Evolutionary conservation across 2,797 vertebrate species (phyloP).

Genomic region (Myotis pilosus): DNA sequence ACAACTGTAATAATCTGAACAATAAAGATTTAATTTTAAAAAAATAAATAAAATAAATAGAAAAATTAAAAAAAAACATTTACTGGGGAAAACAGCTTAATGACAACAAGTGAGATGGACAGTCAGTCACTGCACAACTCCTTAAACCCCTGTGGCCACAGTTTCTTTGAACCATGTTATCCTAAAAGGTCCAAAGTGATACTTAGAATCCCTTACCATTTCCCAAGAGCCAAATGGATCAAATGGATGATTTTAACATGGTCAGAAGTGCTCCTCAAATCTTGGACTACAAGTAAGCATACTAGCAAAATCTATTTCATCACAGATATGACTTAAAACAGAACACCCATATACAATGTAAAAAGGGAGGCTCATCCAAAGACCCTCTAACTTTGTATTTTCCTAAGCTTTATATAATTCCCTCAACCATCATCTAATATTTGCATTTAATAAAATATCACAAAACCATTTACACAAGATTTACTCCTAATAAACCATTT

Average conservation of each 20-base stretch:
- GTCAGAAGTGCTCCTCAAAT: neutral
- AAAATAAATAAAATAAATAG: no score
- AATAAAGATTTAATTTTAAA: no score
- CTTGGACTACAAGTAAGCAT: neutral
- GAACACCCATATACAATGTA: neutral
- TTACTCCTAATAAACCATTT: conserved; percentile 32
- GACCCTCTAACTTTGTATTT: neutral
- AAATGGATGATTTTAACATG: neutral
- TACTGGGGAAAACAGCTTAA: neutral
- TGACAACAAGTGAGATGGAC: neutral
- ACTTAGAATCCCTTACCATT: neutral
- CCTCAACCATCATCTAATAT: conserved; percentile 36
- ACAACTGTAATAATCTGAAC: no score
- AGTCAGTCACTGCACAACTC: neutral
- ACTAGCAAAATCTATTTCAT: neutral
- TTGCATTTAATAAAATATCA: conserved; percentile 45
- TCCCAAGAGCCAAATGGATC: neutral
- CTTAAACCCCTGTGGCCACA: neutral
- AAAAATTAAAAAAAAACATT: neutral
- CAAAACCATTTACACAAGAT: conserved; percentile 36
- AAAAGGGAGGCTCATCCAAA: neutral
- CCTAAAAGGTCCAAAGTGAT: conserved; percentile 23
- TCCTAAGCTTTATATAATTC: neutral
- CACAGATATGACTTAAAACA: neutral
- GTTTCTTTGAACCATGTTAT: neutral